Percentiles rank a stretch among this genome's conserved stretches.
Conservation (phyloP, 2,797 vertebrate species). For the Australoheros facetus region DNA sequence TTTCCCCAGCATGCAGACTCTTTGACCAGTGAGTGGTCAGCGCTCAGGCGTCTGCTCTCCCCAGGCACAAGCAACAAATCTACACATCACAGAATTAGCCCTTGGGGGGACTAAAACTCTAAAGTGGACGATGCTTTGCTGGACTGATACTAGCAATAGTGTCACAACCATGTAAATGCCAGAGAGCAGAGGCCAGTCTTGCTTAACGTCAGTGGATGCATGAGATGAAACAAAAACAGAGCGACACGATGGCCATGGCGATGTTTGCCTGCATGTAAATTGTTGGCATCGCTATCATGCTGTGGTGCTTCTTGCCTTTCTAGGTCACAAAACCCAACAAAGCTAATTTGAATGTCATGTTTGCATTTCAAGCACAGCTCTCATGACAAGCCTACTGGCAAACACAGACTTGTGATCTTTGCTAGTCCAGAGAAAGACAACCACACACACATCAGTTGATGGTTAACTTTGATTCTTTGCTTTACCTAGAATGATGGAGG, state of each 20-base stretch:
- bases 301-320: constrained; percentile 22
- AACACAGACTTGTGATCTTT: constrained; percentile 3
- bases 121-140: constrained; percentile 36
- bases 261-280: constrained; percentile 69
- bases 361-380: constrained; percentile 63
- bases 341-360: constrained; percentile 67
- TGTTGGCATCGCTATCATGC: background rate
- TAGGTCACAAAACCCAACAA: constrained; percentile 49
- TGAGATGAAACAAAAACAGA: constrained; percentile 31
- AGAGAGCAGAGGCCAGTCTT: constrained; percentile 37
- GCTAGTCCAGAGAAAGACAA: background rate
- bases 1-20: constrained; percentile 15
- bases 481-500: background rate
- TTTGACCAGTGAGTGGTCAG: constrained; percentile 45
- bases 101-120: constrained; percentile 10
- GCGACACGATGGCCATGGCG: background rate
- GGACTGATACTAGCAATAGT: constrained; percentile 19
- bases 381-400: background rate
- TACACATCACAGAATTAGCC: constrained; percentile 55
- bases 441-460: background rate
- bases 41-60: constrained; percentile 50
- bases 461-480: background rate
- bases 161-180: constrained; percentile 52
- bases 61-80: constrained; percentile 56
- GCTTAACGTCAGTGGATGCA: constrained; percentile 13